Evolutionary conservation across 2,888 invertebrate species (phyloP).

Genomic region (Pheosia gnoma): DNA sequence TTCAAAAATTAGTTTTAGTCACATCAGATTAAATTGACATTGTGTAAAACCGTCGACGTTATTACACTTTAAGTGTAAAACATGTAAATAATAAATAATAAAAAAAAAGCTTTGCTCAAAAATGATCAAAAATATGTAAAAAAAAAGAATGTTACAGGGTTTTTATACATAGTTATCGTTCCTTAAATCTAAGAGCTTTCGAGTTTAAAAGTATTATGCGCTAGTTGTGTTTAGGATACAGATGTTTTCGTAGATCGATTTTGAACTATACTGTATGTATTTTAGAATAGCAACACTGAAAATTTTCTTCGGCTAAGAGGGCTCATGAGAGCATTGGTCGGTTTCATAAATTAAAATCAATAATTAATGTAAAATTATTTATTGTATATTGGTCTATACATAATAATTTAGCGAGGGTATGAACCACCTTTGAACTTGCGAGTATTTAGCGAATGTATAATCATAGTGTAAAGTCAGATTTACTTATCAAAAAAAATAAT

Average conservation of each 20-base stretch:
- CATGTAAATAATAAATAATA: conserved; percentile 10
- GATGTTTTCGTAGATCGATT: conserved; percentile 32
- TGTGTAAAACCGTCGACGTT: neutral
- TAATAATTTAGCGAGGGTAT: too few relatives aligned
- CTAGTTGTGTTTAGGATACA: conserved; percentile 26
- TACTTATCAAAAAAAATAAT: too few relatives aligned
- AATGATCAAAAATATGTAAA: conserved; percentile 37
- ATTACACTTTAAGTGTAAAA: neutral
- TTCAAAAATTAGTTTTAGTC: neutral
- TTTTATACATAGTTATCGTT: conserved; percentile 37
- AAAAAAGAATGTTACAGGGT: conserved; percentile 51
- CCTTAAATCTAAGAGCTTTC: conserved; percentile 29
- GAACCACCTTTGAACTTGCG: too few relatives aligned
- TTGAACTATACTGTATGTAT: neutral
- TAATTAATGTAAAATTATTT: too few relatives aligned
- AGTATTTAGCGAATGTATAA: too few relatives aligned
- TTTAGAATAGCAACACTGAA: too few relatives aligned
- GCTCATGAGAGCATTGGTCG: too few relatives aligned
- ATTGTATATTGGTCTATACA: too few relatives aligned
- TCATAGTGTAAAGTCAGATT: too few relatives aligned
- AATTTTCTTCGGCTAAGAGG: too few relatives aligned
- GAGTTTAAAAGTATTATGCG: conserved; percentile 30
- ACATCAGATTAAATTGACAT: neutral
- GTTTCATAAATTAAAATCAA: too few relatives aligned
- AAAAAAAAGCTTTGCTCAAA: conserved; percentile 56